phyloP scores from a whole-genome alignment of 2,888 invertebrate genomes.

The Cryptocheilus praepositus region DNA sequence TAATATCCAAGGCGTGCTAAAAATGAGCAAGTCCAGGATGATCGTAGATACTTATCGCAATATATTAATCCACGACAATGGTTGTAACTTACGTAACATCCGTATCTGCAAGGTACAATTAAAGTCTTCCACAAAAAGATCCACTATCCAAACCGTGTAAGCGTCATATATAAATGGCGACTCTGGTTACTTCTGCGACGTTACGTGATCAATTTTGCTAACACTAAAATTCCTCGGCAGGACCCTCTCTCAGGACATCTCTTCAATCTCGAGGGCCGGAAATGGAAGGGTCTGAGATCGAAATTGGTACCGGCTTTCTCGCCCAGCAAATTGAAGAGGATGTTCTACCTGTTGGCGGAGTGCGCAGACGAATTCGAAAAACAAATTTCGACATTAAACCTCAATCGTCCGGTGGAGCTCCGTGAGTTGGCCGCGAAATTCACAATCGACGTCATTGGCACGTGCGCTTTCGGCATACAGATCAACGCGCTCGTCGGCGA shows the following conservation, averaged over 20 bases:
- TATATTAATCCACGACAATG: not conserved
- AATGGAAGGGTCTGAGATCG: constrained; percentile 74
- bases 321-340: constrained; percentile 75
- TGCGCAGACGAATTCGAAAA: constrained; percentile 69
- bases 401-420: constrained; percentile 63
- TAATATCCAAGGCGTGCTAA: too few species aligned
- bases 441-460: constrained; percentile 76
- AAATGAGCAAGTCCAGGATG: too few species aligned
- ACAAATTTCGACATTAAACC: constrained; percentile 53
- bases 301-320: constrained; percentile 76
- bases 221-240: constrained; percentile 17
- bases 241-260: constrained; percentile 72
- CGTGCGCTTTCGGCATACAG: constrained; percentile 76
- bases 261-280: constrained; percentile 72
- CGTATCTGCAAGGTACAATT: not conserved
- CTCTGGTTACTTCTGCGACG: too few species aligned
- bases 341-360: constrained; percentile 73
- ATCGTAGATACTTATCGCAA: too few species aligned
- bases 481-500: constrained; percentile 72
- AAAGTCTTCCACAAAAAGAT: too few species aligned
- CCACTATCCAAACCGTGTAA: too few species aligned
- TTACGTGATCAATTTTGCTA: not conserved
- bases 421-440: constrained; percentile 74
- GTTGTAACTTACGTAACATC: not conserved
- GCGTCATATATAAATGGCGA: too few species aligned